Evolutionary conservation across 2,113 vertebrate species (phyloP), one percentile per base, ranked within the genome.

Genomic region (Ariopsis seemanni): DNA sequence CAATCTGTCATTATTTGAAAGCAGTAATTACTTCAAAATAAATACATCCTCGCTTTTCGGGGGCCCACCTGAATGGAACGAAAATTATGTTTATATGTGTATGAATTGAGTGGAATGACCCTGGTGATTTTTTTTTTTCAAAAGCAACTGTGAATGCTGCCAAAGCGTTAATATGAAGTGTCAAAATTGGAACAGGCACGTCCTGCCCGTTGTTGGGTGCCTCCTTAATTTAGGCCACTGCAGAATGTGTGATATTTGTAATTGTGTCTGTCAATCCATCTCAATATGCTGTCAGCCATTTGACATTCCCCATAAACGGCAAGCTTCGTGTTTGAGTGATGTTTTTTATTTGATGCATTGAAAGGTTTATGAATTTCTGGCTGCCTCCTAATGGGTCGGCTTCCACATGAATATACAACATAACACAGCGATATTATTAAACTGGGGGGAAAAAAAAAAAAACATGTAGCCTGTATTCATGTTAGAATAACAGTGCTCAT

Each of bases 251-350:
- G 88, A 88, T 83, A 90, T 86, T 86, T 89, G 89, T 92, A 92
- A 92, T 91, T 92, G 88, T 81, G 88, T 84, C 90, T 90, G 90
- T 91, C 91, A 92, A 72, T 92, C 91, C 82, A 82, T 81, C 88
- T 88, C 71, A 83, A 63, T 62, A 34, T 27, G 74, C 86, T 86
- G 85, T 88, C 91, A 86, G 60, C 63, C 72, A 69, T 77, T 82
- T 89, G 89, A 88, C 87, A 85, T 78, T 89, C 88, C 75, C 85
- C 83, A 86, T 82, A 89, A 90, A 60, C 86, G 82, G 82, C 53
- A 60, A 60, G 52, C 71, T 82, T 78, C 71, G 12, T 18, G 34
- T 65, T 75, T 87, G 79, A 58, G 88, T 86, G 78, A 84, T 84
- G 65, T 85, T 79, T 78, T 79, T 85, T 84, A 85, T 79, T 90